A percentile compares a stretch with the other conserved stretches of the same genome.
These are phyloP conservation scores for Cybosia mesomella DNA, from an alignment of 2,888 invertebrate genomes.

Conservation along the genomic window DNA sequence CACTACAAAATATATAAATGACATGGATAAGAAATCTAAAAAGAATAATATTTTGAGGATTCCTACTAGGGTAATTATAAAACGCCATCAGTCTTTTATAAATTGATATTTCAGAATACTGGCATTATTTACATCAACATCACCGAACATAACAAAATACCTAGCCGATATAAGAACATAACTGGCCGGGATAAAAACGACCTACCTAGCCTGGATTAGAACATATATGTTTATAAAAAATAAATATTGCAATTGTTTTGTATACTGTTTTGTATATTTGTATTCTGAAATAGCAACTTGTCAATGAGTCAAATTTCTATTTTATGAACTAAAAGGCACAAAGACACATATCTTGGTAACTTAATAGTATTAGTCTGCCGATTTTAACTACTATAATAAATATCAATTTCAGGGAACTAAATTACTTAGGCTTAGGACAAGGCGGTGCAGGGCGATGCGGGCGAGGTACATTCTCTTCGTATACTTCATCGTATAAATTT, in stretches of 20 bases:
- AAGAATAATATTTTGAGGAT: constrained; percentile 18
- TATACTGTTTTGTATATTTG: constrained; percentile 11
- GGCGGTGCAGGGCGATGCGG: constrained; percentile 89
- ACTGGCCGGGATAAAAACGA: background rate
- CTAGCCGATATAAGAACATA: background rate
- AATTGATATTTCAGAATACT: constrained; percentile 46
- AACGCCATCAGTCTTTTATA: constrained; percentile 51
- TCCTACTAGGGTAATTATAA: constrained; percentile 26
- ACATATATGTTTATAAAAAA: constrained; percentile 2
- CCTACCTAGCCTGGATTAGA: background rate
- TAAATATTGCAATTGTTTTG: background rate
- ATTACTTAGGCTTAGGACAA: constrained; percentile 73
- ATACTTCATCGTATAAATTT: constrained; percentile 79
- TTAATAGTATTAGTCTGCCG: constrained; percentile 31
- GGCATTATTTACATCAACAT: background rate
- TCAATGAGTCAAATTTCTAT: constrained; percentile 41
- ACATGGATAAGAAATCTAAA: background rate
- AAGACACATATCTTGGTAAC: constrained; percentile 48
- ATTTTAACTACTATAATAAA: constrained; percentile 13
- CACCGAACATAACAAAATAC: background rate
- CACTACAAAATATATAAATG: constrained; percentile 4
- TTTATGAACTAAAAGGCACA: constrained; percentile 49
- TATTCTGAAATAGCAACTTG: constrained; percentile 51
- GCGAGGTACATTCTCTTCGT: constrained; percentile 72
- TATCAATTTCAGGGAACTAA: background rate